Evolutionary conservation across 2,797 vertebrate genomes (phyloP), one percentile per base, ranked within the genome.

Genomic region (Trichosurus vulpecula): DNA sequence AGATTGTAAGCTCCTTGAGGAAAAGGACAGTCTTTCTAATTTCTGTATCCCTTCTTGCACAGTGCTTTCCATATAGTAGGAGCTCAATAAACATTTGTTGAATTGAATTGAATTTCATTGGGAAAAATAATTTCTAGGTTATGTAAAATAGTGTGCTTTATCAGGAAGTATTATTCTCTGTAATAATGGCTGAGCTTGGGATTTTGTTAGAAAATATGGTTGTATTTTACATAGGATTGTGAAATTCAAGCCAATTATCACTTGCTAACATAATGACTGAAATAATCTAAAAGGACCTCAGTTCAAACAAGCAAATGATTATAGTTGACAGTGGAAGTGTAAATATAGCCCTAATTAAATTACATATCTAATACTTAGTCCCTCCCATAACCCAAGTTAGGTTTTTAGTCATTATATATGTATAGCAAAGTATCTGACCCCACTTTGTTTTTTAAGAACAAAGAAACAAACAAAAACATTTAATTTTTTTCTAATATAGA

Each of bases 271-370:
- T 51, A 54, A 93, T 87, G 52, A 91, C 90, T 95, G 47, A 35
- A 94, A 89, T 95, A 97, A 96, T 61, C 13, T 92, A 91, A 95
- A 92, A n/a, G 93, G 94, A 96, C 91, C 92, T 53, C 5, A 92
- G n/a, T 89, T 95, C 74, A 93, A 35, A 61, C 35, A 94, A 91
- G 94, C 16, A 90, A 95, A 87, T 87, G 53, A 81, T 90, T 94
- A 90, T 55, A 95, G 30, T 55, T 90, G 31, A 89, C 57, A 91
- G 92, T 29, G 93, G 25, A 93, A 92, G 58, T 94, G 53, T 93
- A 91, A 94, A 96, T 91, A 61, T 53, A 66, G 35, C 95, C 96
- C 92, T 94, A 66, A 92, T 55, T 94, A 58, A 87, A 31, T 95
- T 55, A 94, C 11, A 19, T 52, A 93, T 95, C 52, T 54, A 41